phyloP scores from a whole-genome alignment of 2,113 vertebrate genomes.

The Pelobates fuscus region DNA sequence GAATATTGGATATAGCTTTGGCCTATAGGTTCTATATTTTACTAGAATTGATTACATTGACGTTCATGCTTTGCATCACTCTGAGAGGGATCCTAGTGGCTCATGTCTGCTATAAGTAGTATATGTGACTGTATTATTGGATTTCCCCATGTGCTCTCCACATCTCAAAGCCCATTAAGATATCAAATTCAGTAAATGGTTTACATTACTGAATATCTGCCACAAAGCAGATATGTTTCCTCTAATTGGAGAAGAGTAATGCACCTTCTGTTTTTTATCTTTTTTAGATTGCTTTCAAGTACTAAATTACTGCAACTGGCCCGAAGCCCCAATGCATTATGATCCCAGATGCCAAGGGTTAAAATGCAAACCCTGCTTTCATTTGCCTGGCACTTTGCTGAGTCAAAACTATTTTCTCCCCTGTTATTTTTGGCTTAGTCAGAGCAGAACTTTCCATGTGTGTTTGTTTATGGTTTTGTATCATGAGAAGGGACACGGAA shows the following conservation, averaged over 20 bases:
- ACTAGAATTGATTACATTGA: too few relatives aligned
- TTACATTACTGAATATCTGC: not conserved
- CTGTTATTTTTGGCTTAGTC: conserved; percentile 10
- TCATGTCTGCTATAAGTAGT: too few relatives aligned
- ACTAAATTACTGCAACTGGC: too few relatives aligned
- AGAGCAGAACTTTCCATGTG: conserved; percentile 28
- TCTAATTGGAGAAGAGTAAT: conserved; percentile 3
- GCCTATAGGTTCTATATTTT: too few relatives aligned
- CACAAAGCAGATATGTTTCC: not conserved
- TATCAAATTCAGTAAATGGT: conserved; percentile 13
- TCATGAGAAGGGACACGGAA: too few relatives aligned
- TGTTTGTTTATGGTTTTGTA: too few relatives aligned
- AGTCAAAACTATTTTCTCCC: not conserved
- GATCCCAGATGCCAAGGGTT: not conserved
- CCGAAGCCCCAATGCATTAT: not conserved
- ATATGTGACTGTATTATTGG: too few relatives aligned
- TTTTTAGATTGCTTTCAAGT: not conserved
- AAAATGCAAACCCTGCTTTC: not conserved
- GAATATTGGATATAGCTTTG: too few relatives aligned
- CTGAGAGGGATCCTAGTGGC: too few relatives aligned
- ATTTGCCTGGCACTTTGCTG: not conserved
- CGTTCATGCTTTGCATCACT: too few relatives aligned
- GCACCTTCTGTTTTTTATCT: not conserved
- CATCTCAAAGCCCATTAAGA: conserved; percentile 23
- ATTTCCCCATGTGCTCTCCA: too few relatives aligned